These are phyloP conservation scores for Colaptes auratus DNA, from an alignment of 2,113 vertebrate species.

Conservation along the genomic window DNA sequence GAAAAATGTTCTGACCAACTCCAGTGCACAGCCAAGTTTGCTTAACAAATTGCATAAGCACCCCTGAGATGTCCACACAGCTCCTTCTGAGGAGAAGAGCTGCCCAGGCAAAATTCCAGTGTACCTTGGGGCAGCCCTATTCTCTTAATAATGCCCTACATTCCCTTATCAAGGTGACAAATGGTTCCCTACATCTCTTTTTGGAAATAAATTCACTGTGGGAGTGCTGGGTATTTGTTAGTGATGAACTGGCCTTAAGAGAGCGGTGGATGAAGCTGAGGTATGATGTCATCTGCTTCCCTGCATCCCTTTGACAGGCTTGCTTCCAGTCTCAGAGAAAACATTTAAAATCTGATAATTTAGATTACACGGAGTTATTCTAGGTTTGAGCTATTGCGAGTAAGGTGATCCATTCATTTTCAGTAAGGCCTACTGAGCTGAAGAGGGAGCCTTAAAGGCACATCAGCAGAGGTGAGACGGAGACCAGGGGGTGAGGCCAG, in stretches of 20 bases:
- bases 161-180: neutral
- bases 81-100: neutral
- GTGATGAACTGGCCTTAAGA: neutral
- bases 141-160: neutral
- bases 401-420: neutral
- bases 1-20: neutral
- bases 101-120: neutral
- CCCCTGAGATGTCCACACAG: accelerated
- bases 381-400: neutral
- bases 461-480: neutral
- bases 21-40: neutral
- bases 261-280: neutral
- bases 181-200: neutral
- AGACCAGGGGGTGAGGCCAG: neutral
- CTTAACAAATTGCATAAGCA: neutral
- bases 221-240: neutral
- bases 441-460: neutral
- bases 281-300: neutral
- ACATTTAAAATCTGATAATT: neutral
- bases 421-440: neutral
- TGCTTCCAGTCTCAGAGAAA: neutral
- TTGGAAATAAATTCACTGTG: neutral
- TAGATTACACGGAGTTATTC: neutral
- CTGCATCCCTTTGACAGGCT: neutral
- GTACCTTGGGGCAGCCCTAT: accelerated